phyloP scores from a whole-genome alignment of 2,888 invertebrate species.

The Thereva nobilitata region DNA sequence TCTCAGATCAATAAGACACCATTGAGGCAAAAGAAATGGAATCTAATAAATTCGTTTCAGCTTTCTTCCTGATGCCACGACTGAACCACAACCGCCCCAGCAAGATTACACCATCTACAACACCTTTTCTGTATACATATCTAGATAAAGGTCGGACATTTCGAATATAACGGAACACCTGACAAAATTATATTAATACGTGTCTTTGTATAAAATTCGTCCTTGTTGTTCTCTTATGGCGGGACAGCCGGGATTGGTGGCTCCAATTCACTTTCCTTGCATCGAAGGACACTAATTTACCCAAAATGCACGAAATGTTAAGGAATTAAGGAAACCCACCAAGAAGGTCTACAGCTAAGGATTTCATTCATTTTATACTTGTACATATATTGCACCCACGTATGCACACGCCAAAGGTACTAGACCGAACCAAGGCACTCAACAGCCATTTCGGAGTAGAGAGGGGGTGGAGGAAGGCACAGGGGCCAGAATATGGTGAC shows the following conservation, averaged over 20 bases:
- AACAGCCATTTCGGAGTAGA: too few species aligned
- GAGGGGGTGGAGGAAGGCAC: too few species aligned
- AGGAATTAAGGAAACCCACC: constrained; percentile 24
- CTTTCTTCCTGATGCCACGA: not conserved
- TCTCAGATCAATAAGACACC: too few species aligned
- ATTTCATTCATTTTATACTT: too few species aligned
- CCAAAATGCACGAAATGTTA: constrained; percentile 26
- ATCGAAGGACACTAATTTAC: constrained; percentile 28
- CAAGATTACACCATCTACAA: too few species aligned
- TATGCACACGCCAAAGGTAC: too few species aligned
- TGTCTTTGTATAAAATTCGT: constrained; percentile 22
- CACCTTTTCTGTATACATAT: not conserved
- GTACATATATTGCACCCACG: too few species aligned
- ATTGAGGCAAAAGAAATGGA: too few species aligned
- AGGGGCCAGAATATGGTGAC: too few species aligned
- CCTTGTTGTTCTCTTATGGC: not conserved
- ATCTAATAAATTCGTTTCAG: too few species aligned
- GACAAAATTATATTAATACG: constrained; percentile 30
- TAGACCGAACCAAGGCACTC: too few species aligned
- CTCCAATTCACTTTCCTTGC: constrained; percentile 30
- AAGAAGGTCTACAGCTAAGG: too few species aligned
- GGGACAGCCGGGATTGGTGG: not conserved
- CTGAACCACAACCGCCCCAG: not conserved
- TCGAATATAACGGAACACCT: not conserved
- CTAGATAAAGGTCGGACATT: not conserved